Evolutionary conservation across 1,140 invertebrate genomes (phyloP).

Genomic region (Telenomus remus): DNA sequence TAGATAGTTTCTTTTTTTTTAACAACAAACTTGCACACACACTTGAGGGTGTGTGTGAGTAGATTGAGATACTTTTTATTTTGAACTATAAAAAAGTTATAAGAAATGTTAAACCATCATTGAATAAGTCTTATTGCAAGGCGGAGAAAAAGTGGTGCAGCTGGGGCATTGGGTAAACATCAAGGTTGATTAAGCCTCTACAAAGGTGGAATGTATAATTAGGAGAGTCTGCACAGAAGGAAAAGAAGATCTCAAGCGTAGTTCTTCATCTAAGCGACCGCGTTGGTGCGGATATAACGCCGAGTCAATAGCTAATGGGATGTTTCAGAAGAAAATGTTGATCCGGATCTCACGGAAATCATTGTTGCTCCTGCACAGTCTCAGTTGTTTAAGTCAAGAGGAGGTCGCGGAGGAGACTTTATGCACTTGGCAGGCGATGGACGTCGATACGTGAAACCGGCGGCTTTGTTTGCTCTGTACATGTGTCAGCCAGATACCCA

Average conservation of each 20-base stretch:
- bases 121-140: conserved; percentile 17
- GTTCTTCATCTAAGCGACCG: conserved; percentile 24
- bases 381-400: conserved; percentile 45
- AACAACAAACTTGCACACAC: no score
- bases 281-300: conserved; percentile 43
- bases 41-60: no score
- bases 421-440: conserved; percentile 60
- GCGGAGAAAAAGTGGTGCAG: conserved; percentile 16
- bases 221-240: conserved; percentile 23
- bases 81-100: no score
- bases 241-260: neutral
- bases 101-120: no score
- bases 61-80: no score
- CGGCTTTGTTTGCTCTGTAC: conserved; percentile 57
- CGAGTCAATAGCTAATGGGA: conserved; percentile 54
- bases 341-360: conserved; percentile 38
- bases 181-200: conserved; percentile 57
- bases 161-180: conserved; percentile 42
- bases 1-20: no score
- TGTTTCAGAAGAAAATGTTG: conserved; percentile 48
- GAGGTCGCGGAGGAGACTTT: conserved; percentile 37
- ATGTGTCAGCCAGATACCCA: conserved; percentile 55
- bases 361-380: conserved; percentile 20
- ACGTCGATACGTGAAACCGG: conserved; percentile 58
- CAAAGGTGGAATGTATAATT: conserved; percentile 58